These are phyloP conservation scores for Carettochelys insculpta DNA, from an alignment of 2,113 vertebrate species.

Conservation along the genomic window DNA sequence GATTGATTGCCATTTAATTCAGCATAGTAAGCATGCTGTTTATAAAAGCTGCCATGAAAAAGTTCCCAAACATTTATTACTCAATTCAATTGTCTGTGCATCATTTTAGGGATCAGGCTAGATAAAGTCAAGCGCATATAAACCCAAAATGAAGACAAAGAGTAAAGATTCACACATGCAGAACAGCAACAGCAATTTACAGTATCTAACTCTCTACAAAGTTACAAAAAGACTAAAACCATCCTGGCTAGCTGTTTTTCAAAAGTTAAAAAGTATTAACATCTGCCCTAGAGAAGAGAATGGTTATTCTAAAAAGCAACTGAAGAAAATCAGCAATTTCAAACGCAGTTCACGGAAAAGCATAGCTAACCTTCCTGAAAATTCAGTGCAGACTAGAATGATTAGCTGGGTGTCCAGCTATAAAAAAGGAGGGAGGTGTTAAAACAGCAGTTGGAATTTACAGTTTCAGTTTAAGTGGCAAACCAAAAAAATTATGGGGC, in stretches of 20 bases:
- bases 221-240: background rate
- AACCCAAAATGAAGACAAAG: background rate
- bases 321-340: too few relatives aligned
- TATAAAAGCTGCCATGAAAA: background rate
- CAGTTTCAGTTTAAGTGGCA: background rate
- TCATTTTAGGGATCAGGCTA: background rate
- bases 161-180: background rate
- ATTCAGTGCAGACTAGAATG: constrained; percentile 26
- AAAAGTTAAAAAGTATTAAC: background rate
- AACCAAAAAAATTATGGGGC: background rate
- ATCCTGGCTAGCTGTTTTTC: background rate
- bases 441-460: constrained; percentile 12
- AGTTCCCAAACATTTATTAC: background rate
- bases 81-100: background rate
- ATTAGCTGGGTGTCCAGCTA: constrained; percentile 41
- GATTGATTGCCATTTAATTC: background rate
- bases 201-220: background rate
- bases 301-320: background rate
- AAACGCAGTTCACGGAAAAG: background rate
- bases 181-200: background rate
- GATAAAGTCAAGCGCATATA: background rate
- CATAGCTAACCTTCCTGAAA: constrained; percentile 60
- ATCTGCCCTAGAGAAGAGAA: background rate
- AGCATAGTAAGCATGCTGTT: background rate
- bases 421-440: background rate